Conservation (phyloP, 2,888 invertebrate genomes). For the Tachystola acroxantha region DNA sequence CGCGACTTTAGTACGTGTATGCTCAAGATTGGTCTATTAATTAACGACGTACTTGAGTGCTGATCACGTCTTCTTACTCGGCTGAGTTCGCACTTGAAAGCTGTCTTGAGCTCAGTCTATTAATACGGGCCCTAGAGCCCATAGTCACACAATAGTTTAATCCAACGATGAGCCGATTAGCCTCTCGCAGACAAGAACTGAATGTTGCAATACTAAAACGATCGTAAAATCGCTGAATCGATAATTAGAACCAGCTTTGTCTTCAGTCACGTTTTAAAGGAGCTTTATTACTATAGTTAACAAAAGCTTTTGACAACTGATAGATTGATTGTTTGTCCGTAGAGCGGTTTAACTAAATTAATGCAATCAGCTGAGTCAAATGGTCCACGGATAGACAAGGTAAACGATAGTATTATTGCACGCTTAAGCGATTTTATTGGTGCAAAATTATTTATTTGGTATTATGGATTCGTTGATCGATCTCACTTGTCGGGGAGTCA, state of each 20-base stretch:
- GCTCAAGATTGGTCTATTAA: no score
- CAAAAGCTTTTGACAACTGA: slow-evolving; percentile 39
- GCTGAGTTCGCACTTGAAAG: no score
- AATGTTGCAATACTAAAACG: slow-evolving; percentile 40
- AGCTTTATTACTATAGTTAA: slow-evolving; percentile 15
- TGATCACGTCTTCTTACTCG: no score
- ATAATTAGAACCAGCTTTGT: slow-evolving; percentile 48
- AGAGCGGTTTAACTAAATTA: background rate
- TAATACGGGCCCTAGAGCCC: no score
- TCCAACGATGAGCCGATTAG: slow-evolving; percentile 18
- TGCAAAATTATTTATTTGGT: no score
- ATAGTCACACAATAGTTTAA: slow-evolving; percentile 16
- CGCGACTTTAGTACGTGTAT: no score
- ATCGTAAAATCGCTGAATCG: slow-evolving; percentile 39
- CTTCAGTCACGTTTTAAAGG: slow-evolving; percentile 46
- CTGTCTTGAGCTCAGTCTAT: no score
- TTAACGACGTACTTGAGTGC: no score
- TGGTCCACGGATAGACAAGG: background rate
- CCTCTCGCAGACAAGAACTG: slow-evolving; percentile 24
- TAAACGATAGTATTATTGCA: no score
- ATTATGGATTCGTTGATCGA: no score
- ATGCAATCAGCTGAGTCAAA: background rate
- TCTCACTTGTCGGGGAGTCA: no score
- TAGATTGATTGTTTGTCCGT: slow-evolving; percentile 30
- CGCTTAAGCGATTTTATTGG: no score